Evolutionary conservation across 2,797 vertebrate genomes (phyloP), one percentile per base, ranked within the genome.

Genomic region (Distichodus sexfasciatus): DNA sequence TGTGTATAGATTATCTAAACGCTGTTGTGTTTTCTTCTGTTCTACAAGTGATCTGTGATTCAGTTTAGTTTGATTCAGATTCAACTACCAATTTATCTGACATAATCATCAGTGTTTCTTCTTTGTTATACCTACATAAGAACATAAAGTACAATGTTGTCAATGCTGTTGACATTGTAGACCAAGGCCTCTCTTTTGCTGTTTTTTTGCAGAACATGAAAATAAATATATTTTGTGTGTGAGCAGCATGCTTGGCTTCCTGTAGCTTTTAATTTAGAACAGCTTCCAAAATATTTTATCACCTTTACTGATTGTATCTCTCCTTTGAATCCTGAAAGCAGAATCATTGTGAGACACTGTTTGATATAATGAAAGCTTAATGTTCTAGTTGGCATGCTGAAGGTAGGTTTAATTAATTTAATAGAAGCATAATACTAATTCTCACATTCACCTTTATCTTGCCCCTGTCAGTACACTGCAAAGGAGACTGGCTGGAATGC

Each of bases 211-310:
- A 14, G 15, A 50, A n/a, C 21, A 11, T 50, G n/a, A n/a, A 28
- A 57, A 38, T 38, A 38, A 57, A 57, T 38, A 23, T 23, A 57
- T 57, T 38, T 57, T n/a, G 17, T 24, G 19, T 38, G 33, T 59
- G 55, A 59, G 17, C 41, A 26, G 26, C 36, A 59, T 28, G 36
- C 23, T 40, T 41, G 36, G 23, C 21, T 41, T 41, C 36, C 26
- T 41, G 21, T 26, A 0, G 36, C 55, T n/a, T 59, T 59, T 14
- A 5, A 7, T 12, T 28, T 35, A 58, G n/a, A n/a, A n/a, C n/a
- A n/a, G n/a, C n/a, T n/a, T n/a, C n/a, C n/a, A n/a, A n/a, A n/a
- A n/a, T n/a, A n/a, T n/a, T n/a, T n/a, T n/a, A n/a, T n/a, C n/a
- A n/a, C n/a, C n/a, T n/a, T n/a, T n/a, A n/a, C n/a, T n/a, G n/a